Evolutionary conservation across 2,797 vertebrate genomes (phyloP).

Genomic region (Esox lucius): DNA sequence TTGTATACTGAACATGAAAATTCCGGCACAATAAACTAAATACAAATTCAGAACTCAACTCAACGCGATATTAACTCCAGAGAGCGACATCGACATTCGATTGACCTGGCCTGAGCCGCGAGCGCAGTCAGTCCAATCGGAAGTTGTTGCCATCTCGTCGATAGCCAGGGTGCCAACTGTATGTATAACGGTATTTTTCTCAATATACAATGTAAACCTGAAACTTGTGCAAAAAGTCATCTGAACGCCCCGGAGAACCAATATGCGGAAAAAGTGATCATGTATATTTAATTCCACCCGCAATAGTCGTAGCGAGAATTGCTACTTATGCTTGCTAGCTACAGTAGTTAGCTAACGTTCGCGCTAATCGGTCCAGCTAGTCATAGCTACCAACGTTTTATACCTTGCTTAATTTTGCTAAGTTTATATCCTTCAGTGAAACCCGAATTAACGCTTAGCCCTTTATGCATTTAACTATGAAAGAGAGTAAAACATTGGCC

Average conservation of each 20-base stretch:
- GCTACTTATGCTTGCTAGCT: neutral
- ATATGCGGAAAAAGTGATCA: neutral
- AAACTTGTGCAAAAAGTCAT: neutral
- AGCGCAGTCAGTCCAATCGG: neutral
- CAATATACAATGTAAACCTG: neutral
- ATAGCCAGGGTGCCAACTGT: neutral
- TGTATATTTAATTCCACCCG: neutral
- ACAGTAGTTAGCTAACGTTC: neutral
- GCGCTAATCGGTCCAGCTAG: neutral
- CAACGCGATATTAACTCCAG: neutral
- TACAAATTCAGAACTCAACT: neutral
- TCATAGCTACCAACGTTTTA: neutral
- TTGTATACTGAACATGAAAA: too few relatives aligned
- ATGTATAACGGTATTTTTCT: neutral
- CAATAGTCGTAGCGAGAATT: neutral
- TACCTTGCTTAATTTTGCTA: neutral
- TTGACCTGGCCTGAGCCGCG: neutral
- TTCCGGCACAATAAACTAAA: too few relatives aligned
- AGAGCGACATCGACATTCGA: neutral
- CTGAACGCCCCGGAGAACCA: neutral
- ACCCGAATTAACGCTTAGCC: neutral
- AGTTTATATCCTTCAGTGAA: neutral
- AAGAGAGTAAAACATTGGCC: neutral
- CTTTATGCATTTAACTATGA: neutral
- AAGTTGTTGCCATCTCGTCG: neutral